phyloP scores from a whole-genome alignment of 2,797 vertebrate species.

The Acanthornis magna region DNA sequence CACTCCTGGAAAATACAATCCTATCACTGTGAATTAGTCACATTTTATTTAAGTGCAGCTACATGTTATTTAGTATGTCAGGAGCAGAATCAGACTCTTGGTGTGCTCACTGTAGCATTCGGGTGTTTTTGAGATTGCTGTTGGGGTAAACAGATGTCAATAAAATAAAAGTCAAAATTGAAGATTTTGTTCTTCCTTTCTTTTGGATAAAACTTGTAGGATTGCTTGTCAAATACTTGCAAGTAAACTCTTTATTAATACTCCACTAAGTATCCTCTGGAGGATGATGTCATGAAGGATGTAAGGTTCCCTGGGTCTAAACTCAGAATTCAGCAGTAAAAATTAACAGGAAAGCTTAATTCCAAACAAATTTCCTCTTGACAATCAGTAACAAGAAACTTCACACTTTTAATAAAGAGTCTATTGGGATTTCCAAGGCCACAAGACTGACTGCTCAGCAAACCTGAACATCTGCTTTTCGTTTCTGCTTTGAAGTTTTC shows the following conservation, averaged over 20 bases:
- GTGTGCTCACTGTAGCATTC: not conserved
- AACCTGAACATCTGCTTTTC: conserved; percentile 63
- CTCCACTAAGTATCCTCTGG: not conserved
- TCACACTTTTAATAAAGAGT: not conserved
- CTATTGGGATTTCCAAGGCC: conserved; percentile 13
- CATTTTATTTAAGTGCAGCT: not conserved
- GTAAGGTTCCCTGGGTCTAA: not conserved
- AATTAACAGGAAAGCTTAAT: conserved; percentile 53
- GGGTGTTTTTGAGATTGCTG: not conserved
- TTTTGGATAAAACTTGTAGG: not conserved
- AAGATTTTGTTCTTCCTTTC: not conserved
- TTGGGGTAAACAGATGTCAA: not conserved
- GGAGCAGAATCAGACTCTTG: not conserved
- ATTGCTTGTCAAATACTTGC: not conserved
- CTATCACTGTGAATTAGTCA: not conserved
- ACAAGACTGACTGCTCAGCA: not conserved
- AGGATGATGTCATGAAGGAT: not conserved
- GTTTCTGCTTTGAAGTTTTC: conserved; percentile 62
- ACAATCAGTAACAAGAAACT: conserved; percentile 47
- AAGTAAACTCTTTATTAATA: not conserved
- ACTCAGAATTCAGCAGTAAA: conserved; percentile 28
- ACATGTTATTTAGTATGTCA: not conserved
- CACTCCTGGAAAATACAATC: not conserved
- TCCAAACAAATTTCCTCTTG: conserved; percentile 40
- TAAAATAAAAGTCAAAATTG: not conserved